These are phyloP conservation scores for Chiroxiphia lanceolata DNA, from an alignment of 2,797 vertebrate genomes.

Conservation along the genomic window DNA sequence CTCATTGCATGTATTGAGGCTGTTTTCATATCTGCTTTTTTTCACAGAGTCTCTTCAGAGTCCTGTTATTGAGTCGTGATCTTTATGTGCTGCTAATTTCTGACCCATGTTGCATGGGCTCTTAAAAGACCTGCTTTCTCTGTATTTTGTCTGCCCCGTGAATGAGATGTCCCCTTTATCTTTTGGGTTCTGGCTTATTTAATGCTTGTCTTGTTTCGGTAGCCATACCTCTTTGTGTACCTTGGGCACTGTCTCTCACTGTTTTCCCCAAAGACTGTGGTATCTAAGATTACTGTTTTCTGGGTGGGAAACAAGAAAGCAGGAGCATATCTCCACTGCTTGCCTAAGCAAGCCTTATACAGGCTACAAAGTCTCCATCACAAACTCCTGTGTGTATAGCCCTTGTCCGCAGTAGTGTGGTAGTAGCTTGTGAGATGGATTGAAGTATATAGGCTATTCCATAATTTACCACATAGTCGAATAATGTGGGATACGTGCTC, in stretches of 20 bases:
- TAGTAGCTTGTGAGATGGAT: background rate
- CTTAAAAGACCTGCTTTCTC: background rate
- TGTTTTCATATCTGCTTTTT: background rate
- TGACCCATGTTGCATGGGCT: background rate
- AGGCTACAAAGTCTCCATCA: background rate
- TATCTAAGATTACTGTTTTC: background rate
- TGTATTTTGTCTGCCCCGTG: accelerated
- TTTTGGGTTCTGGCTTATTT: background rate
- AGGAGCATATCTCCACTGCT: background rate
- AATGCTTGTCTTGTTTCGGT: background rate
- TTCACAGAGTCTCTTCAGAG: background rate
- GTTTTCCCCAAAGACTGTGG: background rate
- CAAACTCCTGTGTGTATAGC: background rate
- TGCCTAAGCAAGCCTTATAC: background rate
- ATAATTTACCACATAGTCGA: background rate
- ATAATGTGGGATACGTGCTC: background rate
- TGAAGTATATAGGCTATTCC: background rate
- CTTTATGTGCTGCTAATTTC: background rate
- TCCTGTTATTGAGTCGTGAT: accelerated
- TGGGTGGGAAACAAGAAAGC: background rate
- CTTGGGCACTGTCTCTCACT: background rate
- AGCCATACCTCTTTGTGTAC: background rate
- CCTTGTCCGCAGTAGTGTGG: background rate
- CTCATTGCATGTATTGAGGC: background rate
- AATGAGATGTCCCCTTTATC: background rate